Evolutionary conservation across 2,888 invertebrate species (phyloP), one percentile per base, ranked within the genome.

Genomic region (Schrankia costaestrigalis): DNA sequence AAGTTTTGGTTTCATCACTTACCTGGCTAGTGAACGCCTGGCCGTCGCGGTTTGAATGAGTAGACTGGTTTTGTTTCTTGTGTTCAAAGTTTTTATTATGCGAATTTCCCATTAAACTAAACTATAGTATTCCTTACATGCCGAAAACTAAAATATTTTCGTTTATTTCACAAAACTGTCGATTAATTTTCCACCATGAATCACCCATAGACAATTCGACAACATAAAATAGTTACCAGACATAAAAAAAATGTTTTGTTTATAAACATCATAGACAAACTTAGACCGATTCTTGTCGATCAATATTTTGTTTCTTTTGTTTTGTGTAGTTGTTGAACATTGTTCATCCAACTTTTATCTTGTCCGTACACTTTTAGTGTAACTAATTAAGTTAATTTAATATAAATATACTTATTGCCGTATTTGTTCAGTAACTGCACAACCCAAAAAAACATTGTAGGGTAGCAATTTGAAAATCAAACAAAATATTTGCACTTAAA

Each of bases 21-120:
- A 87, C 87, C 82, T 87, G 87, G 68, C 85, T 87, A 41, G 82
- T 69, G 61, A 80, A 84, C 47, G 77, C 69, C 72, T 82, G 82
- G 48, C 70, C 74, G 64, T 84, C 79, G 54, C 78, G 74, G 52
- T 77, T 63, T 61, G 72, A 59, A 49, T 70, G 63, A 48, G 68
- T 46, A 47, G 73, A 63, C 65, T 71, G 72, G 35, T 78, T 79
- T 49, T 70, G 67, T 58, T 69, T 71, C 53, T 63, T 73, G 53
- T 67, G 46, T 38, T 71, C 66, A 60, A 55, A 70, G 53, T 53
- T 72, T 59, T 71, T 87, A 55, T 78, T 81, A 55, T 79, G 72
- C 57, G 73, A 72, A 73, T 87, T 87, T 78, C 87, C 87, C 87
- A 87, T 87, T 78, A 86, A 87, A 71, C 47, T 66, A 61, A 46